Conservation (phyloP, 2,113 vertebrate species). For the Felis chaus region DNA sequence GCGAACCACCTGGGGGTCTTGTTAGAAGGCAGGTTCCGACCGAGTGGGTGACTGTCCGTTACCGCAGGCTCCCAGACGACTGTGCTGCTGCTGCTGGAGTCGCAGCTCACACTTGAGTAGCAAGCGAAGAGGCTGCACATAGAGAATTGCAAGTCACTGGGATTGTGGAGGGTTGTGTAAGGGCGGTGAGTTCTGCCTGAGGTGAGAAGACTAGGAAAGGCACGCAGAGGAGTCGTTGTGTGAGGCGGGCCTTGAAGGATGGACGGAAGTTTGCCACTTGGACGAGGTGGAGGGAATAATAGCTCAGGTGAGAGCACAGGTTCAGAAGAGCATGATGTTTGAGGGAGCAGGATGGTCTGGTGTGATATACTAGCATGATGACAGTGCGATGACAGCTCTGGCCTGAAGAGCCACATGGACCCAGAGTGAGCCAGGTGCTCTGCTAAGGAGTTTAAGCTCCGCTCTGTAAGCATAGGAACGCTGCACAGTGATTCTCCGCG, state of each 20-base stretch:
- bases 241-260: background rate
- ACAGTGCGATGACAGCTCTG: too few relatives aligned
- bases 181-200: background rate
- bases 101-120: too few relatives aligned
- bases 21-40: background rate
- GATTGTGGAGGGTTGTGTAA: fast-evolving
- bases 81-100: background rate
- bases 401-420: background rate
- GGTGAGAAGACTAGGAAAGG: background rate
- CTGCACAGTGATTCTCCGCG: background rate
- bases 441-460: background rate
- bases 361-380: fast-evolving
- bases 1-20: background rate
- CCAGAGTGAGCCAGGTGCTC: background rate
- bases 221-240: background rate
- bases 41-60: background rate
- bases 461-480: fast-evolving
- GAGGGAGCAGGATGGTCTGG: background rate
- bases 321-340: background rate
- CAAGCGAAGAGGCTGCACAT: background rate
- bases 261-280: background rate
- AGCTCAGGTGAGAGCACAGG: background rate
- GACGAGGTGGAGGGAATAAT: background rate
- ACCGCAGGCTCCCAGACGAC: background rate
- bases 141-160: background rate